phyloP scores from a whole-genome alignment of 2,113 vertebrate genomes.

The Tiliqua scincoides region DNA sequence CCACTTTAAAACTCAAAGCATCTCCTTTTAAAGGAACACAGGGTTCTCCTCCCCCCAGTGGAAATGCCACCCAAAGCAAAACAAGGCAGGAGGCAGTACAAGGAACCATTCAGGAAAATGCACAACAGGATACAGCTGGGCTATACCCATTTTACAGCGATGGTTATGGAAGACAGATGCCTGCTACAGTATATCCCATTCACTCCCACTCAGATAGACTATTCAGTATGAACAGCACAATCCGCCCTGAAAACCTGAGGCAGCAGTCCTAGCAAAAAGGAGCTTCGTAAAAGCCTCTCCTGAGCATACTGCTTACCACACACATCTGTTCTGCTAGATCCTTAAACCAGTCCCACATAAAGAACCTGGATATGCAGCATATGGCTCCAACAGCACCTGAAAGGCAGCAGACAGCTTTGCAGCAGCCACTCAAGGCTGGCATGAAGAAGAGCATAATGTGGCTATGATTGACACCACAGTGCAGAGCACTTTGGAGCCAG shows the following conservation, averaged over 20 bases:
- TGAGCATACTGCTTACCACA: slow-evolving; percentile 34
- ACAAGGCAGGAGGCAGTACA: not conserved
- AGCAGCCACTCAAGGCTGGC: not conserved
- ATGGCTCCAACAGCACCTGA: slow-evolving; percentile 28
- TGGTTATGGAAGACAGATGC: not conserved
- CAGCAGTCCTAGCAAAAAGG: not conserved
- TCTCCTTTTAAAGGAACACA: not conserved
- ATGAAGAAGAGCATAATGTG: not conserved
- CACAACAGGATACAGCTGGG: not conserved
- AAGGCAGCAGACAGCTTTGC: slow-evolving; percentile 11
- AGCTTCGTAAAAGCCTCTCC: slow-evolving; percentile 20
- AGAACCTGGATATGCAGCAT: slow-evolving; percentile 32
- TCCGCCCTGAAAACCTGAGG: slow-evolving; percentile 24
- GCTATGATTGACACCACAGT: not conserved
- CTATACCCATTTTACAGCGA: not conserved
- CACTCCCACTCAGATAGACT: not conserved
- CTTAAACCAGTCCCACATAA: slow-evolving; percentile 18
- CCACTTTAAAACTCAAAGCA: not conserved
- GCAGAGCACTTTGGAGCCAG: not conserved
- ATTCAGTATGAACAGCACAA: not conserved
- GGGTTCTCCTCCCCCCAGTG: not conserved
- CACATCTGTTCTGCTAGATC: slow-evolving; percentile 61
- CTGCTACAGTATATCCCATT: not conserved
- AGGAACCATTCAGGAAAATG: not conserved
- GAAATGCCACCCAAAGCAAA: not conserved